A percentile compares a stretch with the other conserved stretches of the same genome.
Conservation (phyloP, 2,797 vertebrate species). For the Aphelocoma californica region DNA sequence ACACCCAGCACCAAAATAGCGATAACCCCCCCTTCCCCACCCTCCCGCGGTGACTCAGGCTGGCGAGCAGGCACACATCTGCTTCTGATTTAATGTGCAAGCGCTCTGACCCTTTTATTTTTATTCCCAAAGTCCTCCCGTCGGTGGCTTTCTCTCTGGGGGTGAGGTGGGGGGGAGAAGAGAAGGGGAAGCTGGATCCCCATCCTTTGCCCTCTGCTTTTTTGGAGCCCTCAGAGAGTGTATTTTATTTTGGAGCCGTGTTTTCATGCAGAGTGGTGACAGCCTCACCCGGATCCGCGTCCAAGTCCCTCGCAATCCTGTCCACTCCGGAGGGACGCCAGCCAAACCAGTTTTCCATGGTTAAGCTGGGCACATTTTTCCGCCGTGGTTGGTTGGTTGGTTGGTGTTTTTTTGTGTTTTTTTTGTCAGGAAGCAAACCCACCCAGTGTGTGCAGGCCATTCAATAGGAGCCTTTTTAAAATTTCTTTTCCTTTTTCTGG, state of each 20-base stretch:
- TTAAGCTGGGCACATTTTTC: slow-evolving; percentile 70
- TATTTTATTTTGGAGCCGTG: slow-evolving; percentile 23
- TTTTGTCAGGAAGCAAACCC: slow-evolving; percentile 75
- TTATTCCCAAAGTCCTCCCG: slow-evolving; percentile 16
- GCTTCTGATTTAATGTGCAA: slow-evolving; percentile 69
- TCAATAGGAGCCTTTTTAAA: slow-evolving; percentile 54
- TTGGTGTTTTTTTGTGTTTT: neutral
- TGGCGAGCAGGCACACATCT: slow-evolving; percentile 67
- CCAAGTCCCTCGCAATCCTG: slow-evolving; percentile 38
- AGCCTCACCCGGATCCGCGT: neutral
- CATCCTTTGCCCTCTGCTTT: neutral
- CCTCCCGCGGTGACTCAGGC: slow-evolving; percentile 75
- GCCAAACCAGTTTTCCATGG: slow-evolving; percentile 79
- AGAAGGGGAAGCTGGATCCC: neutral
- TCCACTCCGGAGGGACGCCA: slow-evolving; percentile 51
- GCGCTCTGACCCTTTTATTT: slow-evolving; percentile 54
- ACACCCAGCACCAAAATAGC: slow-evolving; percentile 74
- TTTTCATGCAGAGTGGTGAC: neutral
- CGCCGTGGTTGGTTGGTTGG: neutral
- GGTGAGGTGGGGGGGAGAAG: no score
- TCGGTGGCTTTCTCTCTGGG: neutral
- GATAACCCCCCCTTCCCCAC: slow-evolving; percentile 60
- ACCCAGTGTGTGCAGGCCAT: slow-evolving; percentile 56
- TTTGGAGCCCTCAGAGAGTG: neutral
- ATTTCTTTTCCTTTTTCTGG: slow-evolving; percentile 63